Evolutionary conservation across 2,113 vertebrate genomes (phyloP).

Genomic region (Sciurus niger): DNA sequence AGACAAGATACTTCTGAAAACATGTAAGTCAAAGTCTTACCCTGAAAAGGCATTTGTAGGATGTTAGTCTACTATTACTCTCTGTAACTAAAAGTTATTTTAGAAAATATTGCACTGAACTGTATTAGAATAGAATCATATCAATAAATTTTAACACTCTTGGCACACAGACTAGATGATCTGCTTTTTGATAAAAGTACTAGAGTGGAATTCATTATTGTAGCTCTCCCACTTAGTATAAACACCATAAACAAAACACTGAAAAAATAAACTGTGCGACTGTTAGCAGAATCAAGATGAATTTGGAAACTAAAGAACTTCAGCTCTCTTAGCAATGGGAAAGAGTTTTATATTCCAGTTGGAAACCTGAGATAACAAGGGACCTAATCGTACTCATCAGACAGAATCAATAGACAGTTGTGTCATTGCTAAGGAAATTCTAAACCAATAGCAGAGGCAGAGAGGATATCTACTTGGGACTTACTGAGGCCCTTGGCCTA

Average conservation of each 20-base stretch:
- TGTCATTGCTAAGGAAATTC: constrained; percentile 51
- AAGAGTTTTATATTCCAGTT: constrained; percentile 65
- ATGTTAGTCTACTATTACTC: constrained; percentile 34
- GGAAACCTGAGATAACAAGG: constrained; percentile 56
- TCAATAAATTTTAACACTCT: constrained; percentile 67
- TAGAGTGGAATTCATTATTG: constrained; percentile 56
- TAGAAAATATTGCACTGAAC: constrained; percentile 68
- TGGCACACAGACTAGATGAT: constrained; percentile 54
- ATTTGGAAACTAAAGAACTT: constrained; percentile 78
- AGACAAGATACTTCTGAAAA: constrained; percentile 54
- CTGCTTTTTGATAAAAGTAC: constrained; percentile 75
- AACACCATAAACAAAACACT: constrained; percentile 68
- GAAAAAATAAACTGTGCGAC: constrained; percentile 75
- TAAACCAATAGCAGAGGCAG: constrained; percentile 33
- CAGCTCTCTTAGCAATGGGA: constrained; percentile 62
- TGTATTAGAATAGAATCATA: constrained; percentile 62
- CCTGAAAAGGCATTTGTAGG: constrained; percentile 48
- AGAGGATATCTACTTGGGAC: background rate
- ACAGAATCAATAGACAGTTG: constrained; percentile 55
- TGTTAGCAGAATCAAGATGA: constrained; percentile 73
- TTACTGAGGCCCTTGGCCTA: background rate
- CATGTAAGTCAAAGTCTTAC: constrained; percentile 45
- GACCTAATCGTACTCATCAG: background rate
- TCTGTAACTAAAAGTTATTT: constrained; percentile 56
- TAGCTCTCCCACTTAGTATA: constrained; percentile 69